These are phyloP conservation scores for Seira ritae DNA, from an alignment of 2,888 invertebrate species.

Conservation along the genomic window DNA sequence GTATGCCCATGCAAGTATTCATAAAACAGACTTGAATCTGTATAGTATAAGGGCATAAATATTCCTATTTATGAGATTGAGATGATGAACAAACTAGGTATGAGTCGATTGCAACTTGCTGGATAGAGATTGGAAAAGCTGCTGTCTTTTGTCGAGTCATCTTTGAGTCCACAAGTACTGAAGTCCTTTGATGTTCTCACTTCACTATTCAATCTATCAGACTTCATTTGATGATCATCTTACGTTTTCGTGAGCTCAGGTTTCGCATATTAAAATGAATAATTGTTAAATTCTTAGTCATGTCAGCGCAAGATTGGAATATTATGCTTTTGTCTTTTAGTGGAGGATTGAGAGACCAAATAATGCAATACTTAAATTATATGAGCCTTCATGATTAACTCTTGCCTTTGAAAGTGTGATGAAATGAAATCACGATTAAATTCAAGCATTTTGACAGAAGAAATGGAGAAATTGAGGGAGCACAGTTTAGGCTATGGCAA, in stretches of 20 bases:
- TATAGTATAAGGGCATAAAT: no score
- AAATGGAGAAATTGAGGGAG: conserved; percentile 22
- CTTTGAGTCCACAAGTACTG: background rate
- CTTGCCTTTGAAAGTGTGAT: background rate
- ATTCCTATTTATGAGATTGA: no score
- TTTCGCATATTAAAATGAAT: no score
- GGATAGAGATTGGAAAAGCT: background rate
- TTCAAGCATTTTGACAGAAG: conserved; percentile 29
- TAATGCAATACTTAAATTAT: conserved; percentile 20
- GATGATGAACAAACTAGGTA: background rate
- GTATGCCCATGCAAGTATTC: no score
- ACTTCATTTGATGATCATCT: background rate
- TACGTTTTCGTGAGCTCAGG: no score
- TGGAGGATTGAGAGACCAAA: background rate
- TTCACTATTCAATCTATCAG: background rate
- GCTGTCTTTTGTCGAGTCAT: background rate
- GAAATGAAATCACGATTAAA: conserved; percentile 40
- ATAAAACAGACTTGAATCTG: no score
- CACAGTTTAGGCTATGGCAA: no score
- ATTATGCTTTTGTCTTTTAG: conserved; percentile 1
- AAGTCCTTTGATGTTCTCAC: no score
- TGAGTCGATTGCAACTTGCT: background rate
- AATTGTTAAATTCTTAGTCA: no score
- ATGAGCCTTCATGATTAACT: conserved; percentile 39
- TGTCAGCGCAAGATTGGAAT: background rate